Evolutionary conservation across 1,140 invertebrate species (phyloP).

Genomic region (Vanessa atalanta): DNA sequence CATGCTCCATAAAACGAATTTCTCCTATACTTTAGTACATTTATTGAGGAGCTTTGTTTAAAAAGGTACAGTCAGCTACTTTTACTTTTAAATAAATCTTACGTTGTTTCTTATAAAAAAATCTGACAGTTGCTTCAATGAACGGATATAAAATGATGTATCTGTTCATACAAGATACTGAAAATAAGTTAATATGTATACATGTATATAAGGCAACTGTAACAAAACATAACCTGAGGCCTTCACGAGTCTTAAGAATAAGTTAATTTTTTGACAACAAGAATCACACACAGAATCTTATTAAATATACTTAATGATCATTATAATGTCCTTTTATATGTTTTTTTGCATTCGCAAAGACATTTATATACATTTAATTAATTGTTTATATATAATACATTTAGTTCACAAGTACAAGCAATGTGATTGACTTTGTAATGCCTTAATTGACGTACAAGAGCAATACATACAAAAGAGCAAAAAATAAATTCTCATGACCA

Average conservation of each 20-base stretch:
- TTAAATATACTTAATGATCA: no score
- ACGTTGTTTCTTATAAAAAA: no score
- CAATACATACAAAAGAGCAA: constrained; percentile 3
- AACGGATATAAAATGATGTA: neutral
- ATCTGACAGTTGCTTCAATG: neutral
- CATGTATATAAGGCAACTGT: neutral
- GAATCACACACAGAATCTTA: no score
- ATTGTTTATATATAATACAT: constrained; percentile 6
- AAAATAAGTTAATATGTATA: neutral
- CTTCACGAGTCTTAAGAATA: no score
- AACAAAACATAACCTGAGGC: neutral
- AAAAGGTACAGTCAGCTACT: constrained; percentile 2
- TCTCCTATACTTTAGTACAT: constrained; percentile 9
- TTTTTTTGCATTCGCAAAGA: neutral
- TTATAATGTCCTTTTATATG: no score
- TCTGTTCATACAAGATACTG: neutral
- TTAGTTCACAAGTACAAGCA: constrained; percentile 13
- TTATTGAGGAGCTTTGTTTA: neutral
- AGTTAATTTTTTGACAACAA: no score
- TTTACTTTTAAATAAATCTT: neutral
- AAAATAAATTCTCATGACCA: neutral
- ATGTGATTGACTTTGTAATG: constrained; percentile 5
- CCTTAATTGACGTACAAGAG: constrained; percentile 23
- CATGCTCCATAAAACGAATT: constrained; percentile 16
- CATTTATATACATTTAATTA: neutral